These are phyloP conservation scores for Lepisosteus osseus DNA, from an alignment of 2,113 vertebrate species.

Conservation along the genomic window DNA sequence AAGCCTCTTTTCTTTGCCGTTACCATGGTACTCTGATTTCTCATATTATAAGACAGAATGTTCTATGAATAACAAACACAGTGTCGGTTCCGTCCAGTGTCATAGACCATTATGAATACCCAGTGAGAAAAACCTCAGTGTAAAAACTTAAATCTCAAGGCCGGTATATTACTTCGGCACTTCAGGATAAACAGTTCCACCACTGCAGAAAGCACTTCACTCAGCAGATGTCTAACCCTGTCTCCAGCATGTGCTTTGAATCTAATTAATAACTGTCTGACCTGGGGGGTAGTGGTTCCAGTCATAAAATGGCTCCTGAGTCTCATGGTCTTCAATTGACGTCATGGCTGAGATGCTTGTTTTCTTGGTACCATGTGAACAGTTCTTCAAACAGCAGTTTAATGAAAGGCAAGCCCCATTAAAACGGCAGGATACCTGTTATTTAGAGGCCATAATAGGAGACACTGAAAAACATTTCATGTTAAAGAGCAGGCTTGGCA, in stretches of 20 bases:
- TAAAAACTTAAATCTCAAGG: neutral
- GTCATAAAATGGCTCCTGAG: slow-evolving; percentile 9
- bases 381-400: slow-evolving; percentile 1
- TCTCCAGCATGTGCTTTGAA: neutral
- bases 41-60: no score
- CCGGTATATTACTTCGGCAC: no score
- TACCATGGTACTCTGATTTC: no score
- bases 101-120: neutral
- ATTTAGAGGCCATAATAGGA: slow-evolving; percentile 23
- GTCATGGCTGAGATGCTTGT: slow-evolving; percentile 15
- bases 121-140: neutral
- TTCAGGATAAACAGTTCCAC: neutral
- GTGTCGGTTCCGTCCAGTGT: neutral
- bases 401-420: slow-evolving; percentile 28
- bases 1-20: no score
- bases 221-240: neutral
- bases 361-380: slow-evolving; percentile 21
- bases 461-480: slow-evolving; percentile 27
- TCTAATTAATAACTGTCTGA: neutral
- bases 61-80: neutral
- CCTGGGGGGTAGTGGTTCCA: neutral
- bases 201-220: neutral
- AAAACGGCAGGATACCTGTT: slow-evolving; percentile 32
- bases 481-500: slow-evolving; percentile 35
- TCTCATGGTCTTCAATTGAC: slow-evolving; percentile 13